phyloP scores from a whole-genome alignment of 2,113 vertebrate species.

The Australoheros scitulus region DNA sequence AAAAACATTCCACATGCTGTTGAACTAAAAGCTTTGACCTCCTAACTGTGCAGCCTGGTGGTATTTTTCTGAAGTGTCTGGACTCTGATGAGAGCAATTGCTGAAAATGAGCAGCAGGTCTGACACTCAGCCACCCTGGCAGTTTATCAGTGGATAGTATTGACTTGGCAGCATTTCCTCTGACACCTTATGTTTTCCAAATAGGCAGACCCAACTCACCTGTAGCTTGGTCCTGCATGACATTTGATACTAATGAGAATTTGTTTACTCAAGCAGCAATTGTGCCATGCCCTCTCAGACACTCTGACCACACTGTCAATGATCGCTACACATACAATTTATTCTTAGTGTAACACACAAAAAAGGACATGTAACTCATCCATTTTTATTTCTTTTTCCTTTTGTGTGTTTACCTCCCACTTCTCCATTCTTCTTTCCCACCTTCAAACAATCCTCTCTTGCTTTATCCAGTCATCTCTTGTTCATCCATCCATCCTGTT shows the following conservation, averaged over 20 bases:
- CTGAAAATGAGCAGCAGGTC: constrained; percentile 29
- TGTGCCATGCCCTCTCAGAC: background rate
- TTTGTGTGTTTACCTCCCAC: background rate
- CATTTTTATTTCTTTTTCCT: background rate
- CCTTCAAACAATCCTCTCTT: constrained; percentile 43
- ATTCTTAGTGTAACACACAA: background rate
- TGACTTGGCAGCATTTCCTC: constrained; percentile 27
- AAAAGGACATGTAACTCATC: background rate
- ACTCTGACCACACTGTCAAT: background rate
- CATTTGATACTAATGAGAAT: background rate
- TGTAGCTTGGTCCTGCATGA: constrained; percentile 16
- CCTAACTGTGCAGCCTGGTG: constrained; percentile 15
- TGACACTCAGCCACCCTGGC: constrained; percentile 22
- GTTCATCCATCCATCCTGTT: constrained; percentile 51
- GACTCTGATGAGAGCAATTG: constrained; percentile 7
- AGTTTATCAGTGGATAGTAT: constrained; percentile 10
- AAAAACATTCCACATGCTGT: background rate
- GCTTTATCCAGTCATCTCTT: constrained; percentile 59
- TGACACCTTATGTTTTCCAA: constrained; percentile 25
- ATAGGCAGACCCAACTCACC: constrained; percentile 30
- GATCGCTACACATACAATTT: background rate
- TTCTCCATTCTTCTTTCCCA: background rate
- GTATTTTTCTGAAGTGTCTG: constrained; percentile 28
- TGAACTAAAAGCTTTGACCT: constrained; percentile 48
- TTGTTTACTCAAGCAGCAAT: constrained; percentile 11